These are phyloP conservation scores for Heliconius ethilla DNA, from an alignment of 2,888 invertebrate species.

Conservation along the genomic window DNA sequence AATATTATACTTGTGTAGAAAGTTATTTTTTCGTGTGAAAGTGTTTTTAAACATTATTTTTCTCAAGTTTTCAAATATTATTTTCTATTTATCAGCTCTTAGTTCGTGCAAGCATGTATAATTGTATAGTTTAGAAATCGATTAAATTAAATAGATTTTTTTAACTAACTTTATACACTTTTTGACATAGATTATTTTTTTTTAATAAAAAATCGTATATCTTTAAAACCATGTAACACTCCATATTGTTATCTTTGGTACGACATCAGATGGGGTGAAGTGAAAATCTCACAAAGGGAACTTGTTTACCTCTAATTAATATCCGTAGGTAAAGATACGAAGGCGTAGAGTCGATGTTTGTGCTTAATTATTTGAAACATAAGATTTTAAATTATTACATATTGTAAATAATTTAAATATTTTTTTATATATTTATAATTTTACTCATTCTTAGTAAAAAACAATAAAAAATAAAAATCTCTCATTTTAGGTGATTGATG, in stretches of 20 bases:
- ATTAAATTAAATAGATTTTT: neutral
- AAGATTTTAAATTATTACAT: too few relatives aligned
- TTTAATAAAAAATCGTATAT: neutral
- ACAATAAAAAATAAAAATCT: too few relatives aligned
- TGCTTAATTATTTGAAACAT: neutral
- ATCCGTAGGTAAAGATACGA: constrained; percentile 57
- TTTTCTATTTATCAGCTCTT: neutral
- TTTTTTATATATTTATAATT: too few relatives aligned
- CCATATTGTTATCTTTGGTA: constrained; percentile 43
- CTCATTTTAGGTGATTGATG: too few relatives aligned
- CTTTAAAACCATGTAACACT: constrained; percentile 34
- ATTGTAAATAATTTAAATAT: too few relatives aligned
- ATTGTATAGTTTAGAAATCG: neutral
- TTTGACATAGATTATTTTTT: neutral
- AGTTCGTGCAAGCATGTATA: neutral
- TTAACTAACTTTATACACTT: neutral
- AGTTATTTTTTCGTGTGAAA: too few relatives aligned
- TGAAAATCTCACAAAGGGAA: constrained; percentile 72
- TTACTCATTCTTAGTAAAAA: neutral
- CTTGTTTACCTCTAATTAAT: constrained; percentile 80
- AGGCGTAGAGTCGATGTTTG: constrained; percentile 49
- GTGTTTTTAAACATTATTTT: too few relatives aligned
- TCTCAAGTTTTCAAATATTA: too few relatives aligned
- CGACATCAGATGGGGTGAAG: constrained; percentile 56
- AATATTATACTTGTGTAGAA: too few relatives aligned